These are phyloP conservation scores for Ectropis crepuscularia DNA, from an alignment of 2,888 invertebrate genomes.

Conservation along the genomic window DNA sequence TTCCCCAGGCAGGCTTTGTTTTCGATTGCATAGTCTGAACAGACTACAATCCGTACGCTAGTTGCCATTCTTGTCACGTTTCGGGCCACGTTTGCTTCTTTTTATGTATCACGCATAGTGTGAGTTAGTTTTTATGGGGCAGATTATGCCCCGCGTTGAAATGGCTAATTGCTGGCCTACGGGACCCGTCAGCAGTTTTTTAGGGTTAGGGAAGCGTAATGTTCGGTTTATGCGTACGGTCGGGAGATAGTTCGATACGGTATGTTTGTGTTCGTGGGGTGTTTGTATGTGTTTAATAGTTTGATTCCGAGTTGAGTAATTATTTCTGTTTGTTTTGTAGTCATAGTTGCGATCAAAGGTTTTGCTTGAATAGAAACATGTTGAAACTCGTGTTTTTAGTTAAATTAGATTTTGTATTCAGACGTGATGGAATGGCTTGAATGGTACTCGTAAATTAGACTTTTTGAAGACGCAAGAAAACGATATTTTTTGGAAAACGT, in stretches of 20 bases:
- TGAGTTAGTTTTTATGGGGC: conserved; percentile 49
- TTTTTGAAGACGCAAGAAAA: too few relatives aligned
- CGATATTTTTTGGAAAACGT: too few relatives aligned
- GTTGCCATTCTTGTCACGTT: conserved; percentile 42
- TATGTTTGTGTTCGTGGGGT: conserved; percentile 26
- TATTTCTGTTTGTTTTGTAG: not conserved
- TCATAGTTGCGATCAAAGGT: too few relatives aligned
- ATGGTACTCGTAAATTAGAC: too few relatives aligned
- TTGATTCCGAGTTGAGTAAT: conserved; percentile 4
- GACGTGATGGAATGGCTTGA: too few relatives aligned
- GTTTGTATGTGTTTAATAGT: conserved; percentile 12
- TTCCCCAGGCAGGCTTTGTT: not conserved
- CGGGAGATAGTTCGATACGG: conserved; percentile 24
- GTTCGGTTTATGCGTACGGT: conserved; percentile 26
- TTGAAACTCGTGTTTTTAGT: too few relatives aligned
- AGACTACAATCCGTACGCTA: conserved; percentile 16
- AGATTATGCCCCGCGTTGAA: conserved; percentile 47
- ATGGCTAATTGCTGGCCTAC: conserved; percentile 45
- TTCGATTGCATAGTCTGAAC: not conserved
- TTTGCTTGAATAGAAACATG: too few relatives aligned
- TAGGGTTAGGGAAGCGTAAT: conserved; percentile 30
- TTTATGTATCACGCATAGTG: conserved; percentile 45
- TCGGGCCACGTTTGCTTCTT: conserved; percentile 38
- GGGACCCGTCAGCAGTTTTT: conserved; percentile 43
- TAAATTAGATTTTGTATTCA: too few relatives aligned